A percentile compares a stretch with the other conserved stretches of the same genome.
Conservation (phyloP, 2,113 vertebrate genomes). For the Uropsilus gracilis region DNA sequence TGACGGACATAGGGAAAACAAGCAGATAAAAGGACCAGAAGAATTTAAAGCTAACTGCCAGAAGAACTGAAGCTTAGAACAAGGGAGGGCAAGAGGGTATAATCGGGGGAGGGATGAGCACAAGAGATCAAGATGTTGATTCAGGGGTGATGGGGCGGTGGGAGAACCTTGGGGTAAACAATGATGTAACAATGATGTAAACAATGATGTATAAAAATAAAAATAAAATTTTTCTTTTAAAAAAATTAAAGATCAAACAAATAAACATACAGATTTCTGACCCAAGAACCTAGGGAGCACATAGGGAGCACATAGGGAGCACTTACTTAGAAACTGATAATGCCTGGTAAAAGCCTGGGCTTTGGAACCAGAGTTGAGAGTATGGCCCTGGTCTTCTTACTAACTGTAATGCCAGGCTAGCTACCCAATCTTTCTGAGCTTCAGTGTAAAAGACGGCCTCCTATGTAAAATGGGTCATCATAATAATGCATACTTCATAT, state of each 20-base stretch:
- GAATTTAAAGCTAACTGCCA: too few relatives aligned
- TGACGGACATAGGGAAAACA: too few relatives aligned
- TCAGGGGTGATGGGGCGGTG: too few relatives aligned
- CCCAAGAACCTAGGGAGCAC: background rate
- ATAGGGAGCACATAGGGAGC: background rate
- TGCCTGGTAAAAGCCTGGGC: background rate
- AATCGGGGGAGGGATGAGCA: too few relatives aligned
- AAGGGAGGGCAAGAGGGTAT: too few relatives aligned
- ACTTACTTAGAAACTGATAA: background rate
- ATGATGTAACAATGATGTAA: too few relatives aligned
- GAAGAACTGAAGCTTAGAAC: too few relatives aligned
- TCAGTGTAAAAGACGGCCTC: background rate
- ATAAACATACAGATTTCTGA: background rate
- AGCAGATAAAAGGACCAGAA: too few relatives aligned
- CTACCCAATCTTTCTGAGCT: background rate
- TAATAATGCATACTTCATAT: background rate
- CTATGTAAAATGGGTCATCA: background rate
- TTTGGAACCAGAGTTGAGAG: background rate
- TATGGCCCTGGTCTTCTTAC: background rate
- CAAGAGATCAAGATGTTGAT: too few relatives aligned
- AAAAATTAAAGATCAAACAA: background rate
- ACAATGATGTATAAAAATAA: too few relatives aligned
- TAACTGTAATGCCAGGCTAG: background rate
- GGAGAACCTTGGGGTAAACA: too few relatives aligned
- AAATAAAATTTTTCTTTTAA: background rate